Percentiles rank a stretch among this genome's conserved stretches.
These are phyloP conservation scores for Rhineura floridana DNA, from an alignment of 2,113 vertebrate genomes.

Conservation along the genomic window DNA sequence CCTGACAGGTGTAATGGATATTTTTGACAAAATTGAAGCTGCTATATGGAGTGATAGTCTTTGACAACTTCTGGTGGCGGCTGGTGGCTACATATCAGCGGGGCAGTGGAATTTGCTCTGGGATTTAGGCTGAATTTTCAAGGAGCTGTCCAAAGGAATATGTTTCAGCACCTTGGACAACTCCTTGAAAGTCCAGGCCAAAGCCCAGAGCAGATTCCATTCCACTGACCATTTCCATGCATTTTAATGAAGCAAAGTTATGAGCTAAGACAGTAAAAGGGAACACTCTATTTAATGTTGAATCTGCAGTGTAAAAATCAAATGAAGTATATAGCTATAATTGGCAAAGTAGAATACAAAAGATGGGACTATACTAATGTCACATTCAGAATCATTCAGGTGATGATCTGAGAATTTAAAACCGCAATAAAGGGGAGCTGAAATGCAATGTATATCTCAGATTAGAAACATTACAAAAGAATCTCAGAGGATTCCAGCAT, in stretches of 20 bases:
- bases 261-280: neutral
- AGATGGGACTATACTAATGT: neutral
- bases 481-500: neutral
- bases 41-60: constrained; percentile 48
- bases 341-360: neutral
- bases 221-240: too few relatives aligned
- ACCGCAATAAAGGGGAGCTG: neutral
- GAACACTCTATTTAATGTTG: neutral
- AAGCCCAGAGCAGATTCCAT: too few relatives aligned
- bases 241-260: constrained; percentile 57
- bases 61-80: constrained; percentile 68
- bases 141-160: too few relatives aligned
- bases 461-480: neutral
- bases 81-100: too few relatives aligned
- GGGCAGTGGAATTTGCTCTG: too few relatives aligned
- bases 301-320: neutral
- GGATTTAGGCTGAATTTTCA: too few relatives aligned
- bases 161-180: too few relatives aligned
- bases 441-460: neutral
- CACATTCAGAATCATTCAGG: neutral
- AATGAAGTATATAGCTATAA: neutral
- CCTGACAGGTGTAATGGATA: constrained; percentile 35
- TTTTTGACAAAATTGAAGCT: constrained; percentile 52
- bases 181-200: too few relatives aligned
- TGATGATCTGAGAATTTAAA: neutral